Evolutionary conservation across 2,888 invertebrate genomes (phyloP).

Genomic region (Protophormia terraenovae): DNA sequence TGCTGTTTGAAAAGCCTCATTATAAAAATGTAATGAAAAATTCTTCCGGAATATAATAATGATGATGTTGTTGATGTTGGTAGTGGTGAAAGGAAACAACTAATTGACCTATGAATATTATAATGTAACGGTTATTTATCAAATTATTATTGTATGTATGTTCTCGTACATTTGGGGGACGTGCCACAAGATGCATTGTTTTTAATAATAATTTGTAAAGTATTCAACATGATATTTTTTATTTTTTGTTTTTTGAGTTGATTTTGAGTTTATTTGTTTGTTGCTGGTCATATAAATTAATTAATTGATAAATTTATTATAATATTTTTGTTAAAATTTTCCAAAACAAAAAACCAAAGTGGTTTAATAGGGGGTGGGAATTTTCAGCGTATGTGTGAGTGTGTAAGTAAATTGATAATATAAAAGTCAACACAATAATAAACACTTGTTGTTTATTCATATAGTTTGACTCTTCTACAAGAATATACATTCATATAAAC

Average conservation of each 20-base stretch:
- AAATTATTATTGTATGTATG: conserved; percentile 49
- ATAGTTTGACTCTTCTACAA: not conserved
- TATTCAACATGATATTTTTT: not conserved
- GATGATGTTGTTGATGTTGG: not conserved
- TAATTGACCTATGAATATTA: conserved; percentile 59
- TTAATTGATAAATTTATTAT: conserved; percentile 78
- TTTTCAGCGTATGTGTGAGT: not conserved
- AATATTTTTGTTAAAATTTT: conserved; percentile 66
- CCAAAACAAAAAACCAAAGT: not conserved
- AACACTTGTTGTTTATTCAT: conserved; percentile 18
- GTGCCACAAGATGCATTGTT: conserved; percentile 34
- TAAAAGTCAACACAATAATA: conserved; percentile 32
- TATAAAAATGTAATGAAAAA: conserved; percentile 23
- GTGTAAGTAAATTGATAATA: not conserved
- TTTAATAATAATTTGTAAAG: not conserved
- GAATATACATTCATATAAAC: no score
- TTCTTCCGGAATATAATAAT: conserved; percentile 26
- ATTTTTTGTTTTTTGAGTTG: not conserved
- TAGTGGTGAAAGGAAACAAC: conserved; percentile 27
- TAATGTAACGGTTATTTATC: conserved; percentile 59
- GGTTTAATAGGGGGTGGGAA: not conserved
- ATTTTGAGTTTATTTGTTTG: not conserved
- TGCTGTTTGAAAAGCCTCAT: not conserved
- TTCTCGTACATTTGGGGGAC: no score
- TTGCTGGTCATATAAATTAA: conserved; percentile 67